Conservation (phyloP, 1,140 invertebrate species). For the Pseudomyrmex cubaensis region DNA sequence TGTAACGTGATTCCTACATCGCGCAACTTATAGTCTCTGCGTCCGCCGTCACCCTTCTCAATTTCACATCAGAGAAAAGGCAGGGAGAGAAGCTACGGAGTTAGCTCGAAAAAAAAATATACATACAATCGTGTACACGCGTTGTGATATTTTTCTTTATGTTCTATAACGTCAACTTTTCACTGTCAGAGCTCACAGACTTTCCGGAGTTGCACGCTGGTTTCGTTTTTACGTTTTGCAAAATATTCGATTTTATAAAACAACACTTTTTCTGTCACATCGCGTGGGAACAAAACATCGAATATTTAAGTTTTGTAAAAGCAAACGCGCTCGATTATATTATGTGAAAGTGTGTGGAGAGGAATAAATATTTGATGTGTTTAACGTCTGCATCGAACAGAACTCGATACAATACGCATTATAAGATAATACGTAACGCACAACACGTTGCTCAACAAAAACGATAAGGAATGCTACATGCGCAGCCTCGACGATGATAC, state of each 20-base stretch:
- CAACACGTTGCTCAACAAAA: conserved; percentile 1
- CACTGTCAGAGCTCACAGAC: conserved; percentile 35
- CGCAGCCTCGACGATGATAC: neutral
- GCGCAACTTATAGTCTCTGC: conserved; percentile 72
- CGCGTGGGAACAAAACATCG: no score
- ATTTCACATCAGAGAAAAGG: conserved; percentile 64
- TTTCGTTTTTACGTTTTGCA: neutral
- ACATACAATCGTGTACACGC: neutral
- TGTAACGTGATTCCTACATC: conserved; percentile 72
- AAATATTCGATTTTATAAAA: conserved; percentile 2
- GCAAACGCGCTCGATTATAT: no score
- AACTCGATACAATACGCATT: neutral
- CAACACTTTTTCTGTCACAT: no score
- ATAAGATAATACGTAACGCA: conserved; percentile 27
- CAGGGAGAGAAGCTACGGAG: neutral
- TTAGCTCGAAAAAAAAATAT: conserved; percentile 31
- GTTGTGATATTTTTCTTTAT: conserved; percentile 27
- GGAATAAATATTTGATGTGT: conserved; percentile 6
- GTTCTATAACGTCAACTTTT: conserved; percentile 25
- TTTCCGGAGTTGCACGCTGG: neutral
- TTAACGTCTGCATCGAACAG: neutral
- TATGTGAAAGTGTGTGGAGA: no score
- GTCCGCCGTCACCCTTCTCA: conserved; percentile 71
- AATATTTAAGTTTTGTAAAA: no score
- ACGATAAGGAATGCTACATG: neutral